Base-by-base conservation (phyloP, 2,797 vertebrate genomes). In the Lagocephalus sceleratus region DNA sequence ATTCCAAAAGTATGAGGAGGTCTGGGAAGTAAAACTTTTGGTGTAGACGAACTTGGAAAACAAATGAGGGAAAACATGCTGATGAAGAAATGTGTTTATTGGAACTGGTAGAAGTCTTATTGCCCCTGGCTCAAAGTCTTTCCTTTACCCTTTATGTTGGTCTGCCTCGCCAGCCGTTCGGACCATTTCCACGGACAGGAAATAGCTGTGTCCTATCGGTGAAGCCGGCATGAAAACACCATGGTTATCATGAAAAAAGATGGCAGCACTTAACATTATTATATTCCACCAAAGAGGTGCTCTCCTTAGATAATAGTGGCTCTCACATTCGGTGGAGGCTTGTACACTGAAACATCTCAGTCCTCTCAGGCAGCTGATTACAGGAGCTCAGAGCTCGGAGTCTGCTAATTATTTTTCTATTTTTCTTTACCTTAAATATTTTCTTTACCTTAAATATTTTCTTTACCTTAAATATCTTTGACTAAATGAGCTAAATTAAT, bases 371-470 rank as follows among this genome's bases (percentile, higher is more conserved):
- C 42, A 73, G 29, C 57, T 23, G 57, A 66, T 55, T 47, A 14
- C 23, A 17, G 65, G 43, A 41, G 14, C 14, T 57, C 51, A 57
- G 26, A 51, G 16, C 20, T 38, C 29, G 16, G 29, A n/a, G n/a
- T n/a, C n/a, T n/a, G n/a, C n/a, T 46, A 56, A 68, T 71, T 57
- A 53, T 42, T 57, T 64, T 57, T 39, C 63, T 3, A 2, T 14
- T 66, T 73, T 71, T 32, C 43, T 63, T 61, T 57, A 55, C 17
- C 63, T 52, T 29, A 42, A 45, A 25, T 68, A 59, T 73, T 12
- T 12, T 6, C 12, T 48, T 65, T 56, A 55, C 17, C 63, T 52
- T 29, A 42, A 45, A 25, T 68, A 59, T 73, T 12, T 12, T 6
- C 12, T 48, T 65, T 56, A 55, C 17, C 63, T 52, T 29, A 42